Percentiles rank a stretch among this genome's conserved stretches.
Conservation (phyloP, 2,888 invertebrate species). For the Tenthredo livida region DNA sequence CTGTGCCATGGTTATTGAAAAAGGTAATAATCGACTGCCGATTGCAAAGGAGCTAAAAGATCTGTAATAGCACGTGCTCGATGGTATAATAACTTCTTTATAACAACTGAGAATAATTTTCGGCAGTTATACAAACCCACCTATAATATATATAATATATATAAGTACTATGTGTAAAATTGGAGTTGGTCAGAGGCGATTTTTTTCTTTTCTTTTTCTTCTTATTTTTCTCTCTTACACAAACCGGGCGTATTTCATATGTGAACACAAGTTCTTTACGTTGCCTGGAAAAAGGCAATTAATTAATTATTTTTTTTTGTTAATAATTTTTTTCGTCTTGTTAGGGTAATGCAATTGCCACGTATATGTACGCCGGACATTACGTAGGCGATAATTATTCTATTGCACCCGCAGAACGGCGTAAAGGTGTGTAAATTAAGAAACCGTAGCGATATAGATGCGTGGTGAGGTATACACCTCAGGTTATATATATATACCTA, state of each 20-base stretch:
- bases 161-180: too few relatives aligned
- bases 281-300: neutral
- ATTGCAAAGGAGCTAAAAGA: neutral
- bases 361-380: constrained; percentile 17
- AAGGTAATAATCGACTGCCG: neutral
- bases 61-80: neutral
- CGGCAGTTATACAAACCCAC: neutral
- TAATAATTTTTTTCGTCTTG: neutral
- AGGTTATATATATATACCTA: too few relatives aligned
- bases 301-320: neutral
- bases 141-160: too few relatives aligned
- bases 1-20: neutral
- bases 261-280: neutral
- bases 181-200: neutral
- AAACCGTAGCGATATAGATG: constrained; percentile 30
- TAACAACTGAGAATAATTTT: neutral
- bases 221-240: neutral
- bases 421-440: constrained; percentile 21
- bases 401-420: constrained; percentile 20
- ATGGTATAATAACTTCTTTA: neutral
- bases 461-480: neutral
- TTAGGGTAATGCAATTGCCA: neutral
- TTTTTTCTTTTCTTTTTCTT: neutral
- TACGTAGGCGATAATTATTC: constrained; percentile 42
- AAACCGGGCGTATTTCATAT: neutral